These are phyloP conservation scores for Merodon equestris DNA, from an alignment of 2,888 invertebrate species.

Conservation along the genomic window DNA sequence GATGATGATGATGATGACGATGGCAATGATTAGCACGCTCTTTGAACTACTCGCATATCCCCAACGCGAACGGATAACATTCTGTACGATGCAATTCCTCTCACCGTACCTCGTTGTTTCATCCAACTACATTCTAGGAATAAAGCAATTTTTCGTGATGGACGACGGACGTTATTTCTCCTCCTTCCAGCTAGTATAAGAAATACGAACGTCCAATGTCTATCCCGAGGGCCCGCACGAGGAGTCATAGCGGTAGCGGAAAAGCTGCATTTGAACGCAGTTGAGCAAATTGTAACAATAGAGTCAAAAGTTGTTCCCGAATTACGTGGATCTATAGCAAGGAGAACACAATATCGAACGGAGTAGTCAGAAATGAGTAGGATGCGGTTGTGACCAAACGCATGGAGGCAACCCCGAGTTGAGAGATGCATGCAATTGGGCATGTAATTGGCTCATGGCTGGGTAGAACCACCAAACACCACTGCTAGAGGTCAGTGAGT, in stretches of 20 bases:
- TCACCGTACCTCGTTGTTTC: too few species aligned
- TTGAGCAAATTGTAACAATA: conserved; percentile 58
- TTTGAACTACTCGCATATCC: too few species aligned
- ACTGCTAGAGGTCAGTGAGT: conserved; percentile 27
- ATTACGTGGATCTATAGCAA: conserved; percentile 62
- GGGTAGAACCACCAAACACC: conserved; percentile 23
- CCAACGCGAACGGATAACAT: too few species aligned
- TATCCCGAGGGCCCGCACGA: conserved; percentile 20
- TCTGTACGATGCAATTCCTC: too few species aligned
- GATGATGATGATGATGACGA: conserved; percentile 38
- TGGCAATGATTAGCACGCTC: conserved; percentile 56
- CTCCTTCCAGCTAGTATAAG: too few species aligned
- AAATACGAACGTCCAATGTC: conserved; percentile 21
- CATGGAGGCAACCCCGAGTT: conserved; percentile 26
- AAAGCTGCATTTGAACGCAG: conserved; percentile 26
- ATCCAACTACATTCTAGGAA: too few species aligned
- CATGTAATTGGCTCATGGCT: conserved; percentile 67
- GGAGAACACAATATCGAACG: conserved; percentile 37
- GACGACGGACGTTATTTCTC: too few species aligned
- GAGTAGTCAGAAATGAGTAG: not conserved
- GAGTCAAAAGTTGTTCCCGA: conserved; percentile 53
- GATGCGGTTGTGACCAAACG: conserved; percentile 1
- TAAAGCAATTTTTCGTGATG: too few species aligned
- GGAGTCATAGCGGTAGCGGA: conserved; percentile 25
- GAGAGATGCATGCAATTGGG: conserved; percentile 47